Conservation (phyloP, 2,113 vertebrate species). For the Poecile atricapillus region DNA sequence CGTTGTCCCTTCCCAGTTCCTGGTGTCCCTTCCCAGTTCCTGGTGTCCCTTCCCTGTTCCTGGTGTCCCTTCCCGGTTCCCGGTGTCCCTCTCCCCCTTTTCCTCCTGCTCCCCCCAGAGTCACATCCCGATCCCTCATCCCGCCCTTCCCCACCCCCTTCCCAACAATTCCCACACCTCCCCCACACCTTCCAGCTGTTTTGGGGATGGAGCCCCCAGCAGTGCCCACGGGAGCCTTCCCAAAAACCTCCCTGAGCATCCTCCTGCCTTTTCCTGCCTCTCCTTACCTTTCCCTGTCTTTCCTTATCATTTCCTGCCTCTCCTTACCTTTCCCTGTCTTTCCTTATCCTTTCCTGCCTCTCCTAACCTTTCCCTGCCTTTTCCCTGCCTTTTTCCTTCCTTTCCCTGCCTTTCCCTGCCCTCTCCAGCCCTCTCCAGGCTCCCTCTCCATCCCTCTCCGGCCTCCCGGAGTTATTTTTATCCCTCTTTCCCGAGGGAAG, state of each 20-base stretch:
- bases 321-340: neutral
- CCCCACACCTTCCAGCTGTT: neutral
- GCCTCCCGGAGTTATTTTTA: conserved; percentile 21
- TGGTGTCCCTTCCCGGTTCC: neutral
- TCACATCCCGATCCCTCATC: neutral
- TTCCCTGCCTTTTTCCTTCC: neutral
- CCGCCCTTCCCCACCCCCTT: neutral
- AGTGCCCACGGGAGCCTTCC: accelerated
- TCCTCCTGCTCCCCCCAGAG: accelerated
- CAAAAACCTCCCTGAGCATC: neutral
- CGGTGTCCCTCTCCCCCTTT: neutral
- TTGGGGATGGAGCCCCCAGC: neutral
- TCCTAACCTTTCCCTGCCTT: neutral
- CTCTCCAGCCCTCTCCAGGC: neutral
- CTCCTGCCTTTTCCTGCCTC: neutral
- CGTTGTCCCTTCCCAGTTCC: neutral
- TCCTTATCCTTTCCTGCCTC: neutral
- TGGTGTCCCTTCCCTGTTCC: neutral
- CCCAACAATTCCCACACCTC: neutral
- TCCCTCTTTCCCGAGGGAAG: neutral
- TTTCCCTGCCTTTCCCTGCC: neutral
- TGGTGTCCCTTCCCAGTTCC: neutral
- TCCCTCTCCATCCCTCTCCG: neutral
- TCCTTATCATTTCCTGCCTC: neutral
- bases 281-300: neutral